Base-by-base conservation (phyloP, 1,140 invertebrate genomes). In the Rhagoletis zephyria region DNA sequence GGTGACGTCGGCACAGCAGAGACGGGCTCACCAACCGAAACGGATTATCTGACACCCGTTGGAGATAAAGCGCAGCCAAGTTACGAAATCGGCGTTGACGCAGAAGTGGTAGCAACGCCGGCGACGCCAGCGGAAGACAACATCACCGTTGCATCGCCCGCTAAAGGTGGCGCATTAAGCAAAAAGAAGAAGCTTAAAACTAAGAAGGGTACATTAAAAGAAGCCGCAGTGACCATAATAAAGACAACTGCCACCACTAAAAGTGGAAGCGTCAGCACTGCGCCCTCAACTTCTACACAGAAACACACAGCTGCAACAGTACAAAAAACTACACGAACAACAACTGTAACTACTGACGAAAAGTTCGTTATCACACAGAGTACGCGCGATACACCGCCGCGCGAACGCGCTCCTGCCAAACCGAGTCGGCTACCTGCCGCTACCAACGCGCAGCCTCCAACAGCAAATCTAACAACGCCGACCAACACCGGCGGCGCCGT, bases 331-430 rank as follows among this genome's bases (percentile, higher is more conserved):
- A 67, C 86, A 70, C 59, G 86, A 48, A 48, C 86, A 65, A 87
- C 86, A n/a, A 87, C 86, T n/a, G 19, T 56, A 67, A 87, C 86
- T 14, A 86, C 87, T 81, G 89, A 91, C 88, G 90, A 91, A 88
- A 91, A 90, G 89, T 89, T 90, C 89, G 88, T 90, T 91, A 91
- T 93, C 91, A 93, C 91, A 63, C 91, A 91, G 89, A 92, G 92
- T 89, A 88, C 77, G 48, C 89, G 90, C 61, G 92, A 93, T 87
- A 92, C 91, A 81, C 92, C 92, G 87, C 92, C 92, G 10, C 85
- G 88, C 86, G 92, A 93, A 51, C 90, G 90, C 65, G 92, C 92
- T 14, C 92, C 92, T n/a, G 89, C 91, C 6, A 93, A 92, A 88
- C 92, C 92, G 59, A 91, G 90, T 85, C 91, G 91, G 40, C 89